A percentile compares a stretch with the other conserved stretches of the same genome.
Conservation (phyloP, 1,140 invertebrate genomes). For the Ephestia elutella region DNA sequence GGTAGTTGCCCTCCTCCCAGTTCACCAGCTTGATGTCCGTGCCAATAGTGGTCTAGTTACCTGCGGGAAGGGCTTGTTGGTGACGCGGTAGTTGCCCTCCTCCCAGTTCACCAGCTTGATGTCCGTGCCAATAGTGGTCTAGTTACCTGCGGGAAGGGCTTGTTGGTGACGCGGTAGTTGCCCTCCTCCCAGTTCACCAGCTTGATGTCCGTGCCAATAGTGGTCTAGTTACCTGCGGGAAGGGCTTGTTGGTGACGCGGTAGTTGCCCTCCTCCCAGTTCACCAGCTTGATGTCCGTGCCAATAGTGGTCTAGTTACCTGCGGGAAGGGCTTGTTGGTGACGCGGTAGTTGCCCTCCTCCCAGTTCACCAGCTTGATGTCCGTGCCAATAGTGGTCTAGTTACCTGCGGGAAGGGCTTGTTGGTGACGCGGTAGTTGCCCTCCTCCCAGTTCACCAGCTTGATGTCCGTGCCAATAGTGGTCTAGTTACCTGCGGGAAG, state of each 20-base stretch:
- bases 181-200: slow-evolving; percentile 97
- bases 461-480: slow-evolving; percentile 88
- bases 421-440: slow-evolving; percentile 93
- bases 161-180: slow-evolving; percentile 91
- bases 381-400: slow-evolving; percentile 88
- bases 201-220: slow-evolving; percentile 89
- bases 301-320: too few species aligned
- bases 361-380: slow-evolving; percentile 94
- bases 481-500: too few species aligned
- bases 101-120: slow-evolving; percentile 94
- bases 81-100: slow-evolving; percentile 93
- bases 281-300: slow-evolving; percentile 89
- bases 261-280: slow-evolving; percentile 98
- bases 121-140: slow-evolving; percentile 89
- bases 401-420: too few species aligned
- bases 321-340: slow-evolving; percentile 91
- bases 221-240: too few species aligned
- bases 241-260: slow-evolving; percentile 89
- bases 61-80: slow-evolving; percentile 92
- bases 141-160: too few species aligned
- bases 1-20: slow-evolving; percentile 97
- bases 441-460: slow-evolving; percentile 95
- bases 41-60: slow-evolving; percentile 88
- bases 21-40: slow-evolving; percentile 91
- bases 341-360: slow-evolving; percentile 95